Conservation (phyloP, 53 echinoderm and acorn worm species). For the Luidia sarsii region DNA sequence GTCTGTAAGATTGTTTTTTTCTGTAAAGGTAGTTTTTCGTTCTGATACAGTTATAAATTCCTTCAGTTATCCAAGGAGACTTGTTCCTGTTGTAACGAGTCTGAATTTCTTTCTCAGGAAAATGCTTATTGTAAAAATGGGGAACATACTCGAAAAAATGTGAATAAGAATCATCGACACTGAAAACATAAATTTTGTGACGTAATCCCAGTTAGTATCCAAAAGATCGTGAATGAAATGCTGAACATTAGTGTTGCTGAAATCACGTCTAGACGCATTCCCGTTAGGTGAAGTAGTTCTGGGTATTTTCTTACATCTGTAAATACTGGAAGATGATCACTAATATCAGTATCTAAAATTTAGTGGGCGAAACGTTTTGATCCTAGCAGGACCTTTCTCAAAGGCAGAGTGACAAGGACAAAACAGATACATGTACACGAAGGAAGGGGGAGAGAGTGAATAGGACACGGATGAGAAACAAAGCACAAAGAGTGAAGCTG, state of each 20-base stretch:
- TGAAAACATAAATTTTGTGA: neutral
- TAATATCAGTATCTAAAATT: too few relatives aligned
- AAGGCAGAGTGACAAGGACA: too few relatives aligned
- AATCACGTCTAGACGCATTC: neutral
- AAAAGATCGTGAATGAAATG: conserved; percentile 12
- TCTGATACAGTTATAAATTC: conserved; percentile 8
- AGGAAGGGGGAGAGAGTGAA: too few relatives aligned
- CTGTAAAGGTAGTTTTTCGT: conserved; percentile 11
- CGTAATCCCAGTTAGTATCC: neutral
- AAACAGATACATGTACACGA: too few relatives aligned
- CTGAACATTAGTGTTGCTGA: conserved; percentile 9
- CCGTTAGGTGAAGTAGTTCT: neutral
- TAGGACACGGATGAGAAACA: too few relatives aligned
- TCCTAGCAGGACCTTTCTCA: too few relatives aligned
- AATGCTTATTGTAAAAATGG: neutral
- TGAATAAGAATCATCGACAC: conserved; percentile 10
- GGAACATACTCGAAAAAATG: conserved; percentile 1
- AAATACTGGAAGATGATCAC: conserved; percentile 20
- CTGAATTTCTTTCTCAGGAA: conserved; percentile 9
- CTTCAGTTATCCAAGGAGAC: conserved; percentile 12
- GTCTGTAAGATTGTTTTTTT: neutral
- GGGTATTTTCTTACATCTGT: neutral
- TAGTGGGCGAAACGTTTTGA: too few relatives aligned
- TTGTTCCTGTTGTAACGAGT: conserved; percentile 1
- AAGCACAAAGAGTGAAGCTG: too few relatives aligned